Base-by-base conservation (phyloP, 2,113 vertebrate genomes). In the Dryoscopus gambensis region DNA sequence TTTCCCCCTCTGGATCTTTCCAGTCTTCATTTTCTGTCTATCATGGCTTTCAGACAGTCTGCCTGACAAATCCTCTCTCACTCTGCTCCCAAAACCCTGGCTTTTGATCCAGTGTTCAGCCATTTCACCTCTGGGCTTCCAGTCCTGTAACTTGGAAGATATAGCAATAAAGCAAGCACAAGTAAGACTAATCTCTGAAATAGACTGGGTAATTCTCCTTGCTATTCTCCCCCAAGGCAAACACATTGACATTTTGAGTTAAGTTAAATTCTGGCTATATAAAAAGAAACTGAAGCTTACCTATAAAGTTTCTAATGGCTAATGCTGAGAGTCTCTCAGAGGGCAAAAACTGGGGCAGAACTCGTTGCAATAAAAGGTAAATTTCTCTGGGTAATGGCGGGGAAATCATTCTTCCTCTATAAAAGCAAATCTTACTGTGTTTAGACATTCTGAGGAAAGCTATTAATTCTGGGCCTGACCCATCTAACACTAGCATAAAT, bases 101-200 rank as follows among this genome's bases (percentile, higher is more conserved):
- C 57, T 89, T 89, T 94, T 96, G 86, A 95, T 95, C 76, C 86
- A 64, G 5, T 15, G 18, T 67, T 94, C 81, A 94, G 70, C 77
- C 69, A 62, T 91, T 95, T 95, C 65, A 92, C 91, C 89, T 76
- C 80, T 92, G 94, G 93, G 91, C 81, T 96, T 95, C 69, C 46
- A 82, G 84, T 81, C 57, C 93, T 94, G 70, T 82, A 84, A 82
- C 93, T 64, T 91, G 62, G 91, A 92, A 89, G 93, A 92, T 90
- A 81, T 0, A 87, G 91, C 69, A 91, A 90, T 91, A 95, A 92
- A 87, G 91, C 35, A 82, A 92, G 84, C 76, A 70, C 71, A 78
- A 84, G 80, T 92, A 81, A 92, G 20, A 94, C 91, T 97, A 94
- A 96, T 95, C 91, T 86, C 87, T 91, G 87, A 90, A 84, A 92